A percentile compares a stretch with the other conserved stretches of the same genome.
phyloP scores from a whole-genome alignment of 2,797 vertebrate genomes.

The Anas capensis region DNA sequence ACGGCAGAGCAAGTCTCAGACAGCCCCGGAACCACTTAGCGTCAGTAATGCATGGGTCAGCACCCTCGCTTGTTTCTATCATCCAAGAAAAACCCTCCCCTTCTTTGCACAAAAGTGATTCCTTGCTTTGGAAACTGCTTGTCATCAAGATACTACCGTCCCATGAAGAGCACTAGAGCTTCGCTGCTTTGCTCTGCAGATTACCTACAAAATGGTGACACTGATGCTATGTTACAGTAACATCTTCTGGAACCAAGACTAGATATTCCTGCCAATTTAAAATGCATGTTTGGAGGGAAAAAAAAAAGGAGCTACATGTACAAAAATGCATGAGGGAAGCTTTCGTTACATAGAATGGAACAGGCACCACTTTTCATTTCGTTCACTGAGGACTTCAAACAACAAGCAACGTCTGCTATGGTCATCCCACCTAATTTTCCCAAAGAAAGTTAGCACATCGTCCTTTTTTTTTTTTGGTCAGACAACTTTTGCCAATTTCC shows the following conservation, averaged over 20 bases:
- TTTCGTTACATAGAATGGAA: not conserved
- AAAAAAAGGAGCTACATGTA: not conserved
- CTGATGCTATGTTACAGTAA: not conserved
- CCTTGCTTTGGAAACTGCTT: not conserved
- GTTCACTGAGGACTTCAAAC: not conserved
- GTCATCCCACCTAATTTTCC: not conserved
- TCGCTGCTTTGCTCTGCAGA: not conserved
- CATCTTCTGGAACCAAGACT: not conserved
- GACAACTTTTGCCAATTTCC: not conserved
- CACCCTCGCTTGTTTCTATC: not conserved
- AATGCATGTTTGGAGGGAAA: not conserved
- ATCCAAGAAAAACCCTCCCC: not conserved
- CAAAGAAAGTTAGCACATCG: not conserved
- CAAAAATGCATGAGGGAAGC: not conserved
- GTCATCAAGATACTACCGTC: not conserved
- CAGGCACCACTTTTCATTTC: not conserved
- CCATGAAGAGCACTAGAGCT: not conserved
- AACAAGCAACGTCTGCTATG: rapidly evolving
- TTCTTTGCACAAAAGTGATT: not conserved
- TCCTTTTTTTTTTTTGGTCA: not conserved
- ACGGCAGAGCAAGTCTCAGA: not conserved
- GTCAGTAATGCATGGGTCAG: not conserved
- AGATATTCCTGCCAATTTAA: not conserved
- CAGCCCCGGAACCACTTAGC: not conserved
- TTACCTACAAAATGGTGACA: not conserved